Conservation (phyloP, 2,888 invertebrate genomes). For the Lamellibrachia satsuma region DNA sequence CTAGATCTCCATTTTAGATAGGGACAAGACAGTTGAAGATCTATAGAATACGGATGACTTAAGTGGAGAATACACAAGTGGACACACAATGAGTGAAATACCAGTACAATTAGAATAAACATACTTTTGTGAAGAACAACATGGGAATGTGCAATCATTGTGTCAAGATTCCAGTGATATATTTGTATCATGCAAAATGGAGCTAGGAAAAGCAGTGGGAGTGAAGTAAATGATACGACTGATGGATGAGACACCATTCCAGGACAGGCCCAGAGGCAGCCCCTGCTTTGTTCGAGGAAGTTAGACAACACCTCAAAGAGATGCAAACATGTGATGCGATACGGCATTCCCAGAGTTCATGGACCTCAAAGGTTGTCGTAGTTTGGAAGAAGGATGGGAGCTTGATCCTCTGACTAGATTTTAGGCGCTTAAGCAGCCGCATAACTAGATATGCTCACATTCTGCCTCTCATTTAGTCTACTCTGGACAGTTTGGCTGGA, state of each 20-base stretch:
- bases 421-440: not conserved
- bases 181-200: not conserved
- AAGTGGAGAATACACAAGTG: not conserved
- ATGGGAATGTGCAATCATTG: not conserved
- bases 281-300: not conserved
- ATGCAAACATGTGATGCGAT: not conserved
- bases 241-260: not conserved
- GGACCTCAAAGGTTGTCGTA: not conserved
- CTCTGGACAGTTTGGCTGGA: not conserved
- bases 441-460: not conserved
- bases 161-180: not conserved
- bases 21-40: too few species aligned
- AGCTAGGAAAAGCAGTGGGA: not conserved
- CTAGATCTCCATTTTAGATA: too few species aligned
- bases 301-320: not conserved
- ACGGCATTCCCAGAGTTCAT: too few species aligned
- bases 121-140: not conserved
- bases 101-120: not conserved
- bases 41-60: too few species aligned
- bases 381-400: not conserved
- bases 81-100: not conserved
- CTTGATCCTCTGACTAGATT: not conserved
- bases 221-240: not conserved
- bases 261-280: conserved; percentile 6
- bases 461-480: not conserved